Base-by-base conservation (phyloP, 2,113 vertebrate genomes). In the Ondatra zibethicus region DNA sequence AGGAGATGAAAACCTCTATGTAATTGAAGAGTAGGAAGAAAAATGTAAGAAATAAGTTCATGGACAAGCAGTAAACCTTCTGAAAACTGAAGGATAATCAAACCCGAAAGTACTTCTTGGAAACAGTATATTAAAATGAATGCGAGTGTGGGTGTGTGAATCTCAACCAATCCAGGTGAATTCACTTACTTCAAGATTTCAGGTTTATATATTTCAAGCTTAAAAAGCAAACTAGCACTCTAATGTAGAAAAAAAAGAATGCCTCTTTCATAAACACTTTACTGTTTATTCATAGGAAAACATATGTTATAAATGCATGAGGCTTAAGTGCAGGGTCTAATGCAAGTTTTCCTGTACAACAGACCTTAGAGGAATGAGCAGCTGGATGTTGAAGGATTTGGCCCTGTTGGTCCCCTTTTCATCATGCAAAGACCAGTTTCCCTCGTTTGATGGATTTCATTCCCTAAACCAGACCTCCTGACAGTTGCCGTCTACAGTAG, bases 31-130 rank as follows among this genome's bases (percentile, higher is more conserved):
- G 25, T 65, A 2, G 23, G 39, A 77, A 89, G 94, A 85, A 77
- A 95, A 92, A 92, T 73, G n/a, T 78, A 72, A 93, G 66, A 96
- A 96, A 93, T 92, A 88, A 92, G 52, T 86, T 89, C 80, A 95
- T 55, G 81, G 80, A 91, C 73, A 94, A 94, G 45, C 45, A 95
- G 70, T 92, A 95, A 93, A 96, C 9, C 70, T 92, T 92, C 66
- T 80, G 39, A 77, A 92, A 97, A 88, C 93, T 68, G 68, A 94
- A 96, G 47, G 47, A 50, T 75, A 76, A 93, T 89, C 29, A 96
- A 95, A 90, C 76, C 7, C 75, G 84, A 87, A 93, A 70, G 77
- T 21, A 77, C 36, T 88, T 88, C 52, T 39, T 23, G 5, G 50
- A 27, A 89, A 47, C 50, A 86, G 81, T n/a, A 63, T 50, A 88